Conservation (phyloP, 2,113 vertebrate species). For the Nibea albiflora region DNA sequence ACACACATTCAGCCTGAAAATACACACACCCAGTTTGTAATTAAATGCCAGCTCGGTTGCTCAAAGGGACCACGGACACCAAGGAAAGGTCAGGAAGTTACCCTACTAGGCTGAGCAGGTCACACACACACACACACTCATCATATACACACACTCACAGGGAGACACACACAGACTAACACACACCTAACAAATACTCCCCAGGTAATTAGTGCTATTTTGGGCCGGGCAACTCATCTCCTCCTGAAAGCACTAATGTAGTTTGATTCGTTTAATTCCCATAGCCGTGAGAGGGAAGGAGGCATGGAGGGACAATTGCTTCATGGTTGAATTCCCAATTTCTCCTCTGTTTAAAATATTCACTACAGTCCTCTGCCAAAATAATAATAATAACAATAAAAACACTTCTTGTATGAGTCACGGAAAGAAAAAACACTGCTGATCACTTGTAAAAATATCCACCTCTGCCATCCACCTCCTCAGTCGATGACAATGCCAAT, state of each 20-base stretch:
- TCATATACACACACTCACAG: constrained; percentile 13
- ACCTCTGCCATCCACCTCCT: constrained; percentile 17
- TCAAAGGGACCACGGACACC: constrained; percentile 43
- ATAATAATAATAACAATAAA: background rate
- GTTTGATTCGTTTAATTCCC: constrained; percentile 66
- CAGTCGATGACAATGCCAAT: constrained; percentile 9
- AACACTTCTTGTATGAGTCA: background rate
- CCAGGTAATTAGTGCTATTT: constrained; percentile 71
- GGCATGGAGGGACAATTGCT: constrained; percentile 38
- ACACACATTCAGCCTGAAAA: constrained; percentile 1
- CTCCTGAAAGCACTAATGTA: constrained; percentile 59
- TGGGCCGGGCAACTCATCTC: constrained; percentile 55
- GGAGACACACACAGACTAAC: background rate
- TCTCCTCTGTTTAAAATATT: constrained; percentile 36
- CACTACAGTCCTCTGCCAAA: background rate
- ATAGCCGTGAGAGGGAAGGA: constrained; percentile 28
- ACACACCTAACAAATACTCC: constrained; percentile 48
- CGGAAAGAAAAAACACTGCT: constrained; percentile 12
- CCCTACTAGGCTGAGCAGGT: constrained; percentile 5
- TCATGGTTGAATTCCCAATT: constrained; percentile 56
- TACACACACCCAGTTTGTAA: constrained; percentile 30
- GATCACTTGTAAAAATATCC: background rate
- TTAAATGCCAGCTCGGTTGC: constrained; percentile 55
- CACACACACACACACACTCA: constrained; percentile 29
- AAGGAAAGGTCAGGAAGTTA: constrained; percentile 53